Percentiles rank a stretch among this genome's conserved stretches.
phyloP scores from a whole-genome alignment of 2,113 vertebrate species.

The Antennarius striatus region DNA sequence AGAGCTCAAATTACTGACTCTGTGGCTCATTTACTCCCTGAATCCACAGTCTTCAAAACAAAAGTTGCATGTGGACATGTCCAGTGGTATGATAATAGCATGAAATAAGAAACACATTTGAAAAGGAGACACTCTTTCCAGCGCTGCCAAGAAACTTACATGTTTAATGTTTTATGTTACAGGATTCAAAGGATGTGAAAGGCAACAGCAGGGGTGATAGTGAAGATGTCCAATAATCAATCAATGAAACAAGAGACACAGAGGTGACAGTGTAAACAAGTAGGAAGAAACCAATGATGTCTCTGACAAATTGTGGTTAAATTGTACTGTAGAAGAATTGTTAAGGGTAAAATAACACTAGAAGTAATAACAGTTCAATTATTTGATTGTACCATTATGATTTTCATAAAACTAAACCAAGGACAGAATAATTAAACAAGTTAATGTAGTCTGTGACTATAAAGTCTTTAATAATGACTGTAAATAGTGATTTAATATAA shows the following conservation, averaged over 20 bases:
- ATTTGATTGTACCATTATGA: slow-evolving; percentile 6
- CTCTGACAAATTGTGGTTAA: neutral
- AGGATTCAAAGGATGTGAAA: slow-evolving; percentile 42
- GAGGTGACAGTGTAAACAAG: neutral
- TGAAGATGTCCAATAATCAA: slow-evolving; percentile 28
- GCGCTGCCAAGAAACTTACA: slow-evolving; percentile 49
- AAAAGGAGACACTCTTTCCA: slow-evolving; percentile 46
- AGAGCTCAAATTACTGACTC: slow-evolving; percentile 75
- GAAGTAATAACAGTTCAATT: neutral
- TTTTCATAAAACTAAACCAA: neutral
- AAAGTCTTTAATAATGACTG: slow-evolving; percentile 8
- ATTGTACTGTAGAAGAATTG: neutral
- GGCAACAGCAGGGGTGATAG: slow-evolving; percentile 25
- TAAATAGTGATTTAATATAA: too few species aligned
- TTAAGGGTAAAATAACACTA: neutral
- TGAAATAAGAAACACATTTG: slow-evolving; percentile 79
- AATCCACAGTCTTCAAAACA: slow-evolving; percentile 72
- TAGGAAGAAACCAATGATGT: neutral
- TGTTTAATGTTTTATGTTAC: slow-evolving; percentile 66
- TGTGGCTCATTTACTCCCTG: slow-evolving; percentile 73
- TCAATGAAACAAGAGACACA: slow-evolving; percentile 2
- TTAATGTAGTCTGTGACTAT: neutral
- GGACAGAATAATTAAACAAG: slow-evolving; percentile 11
- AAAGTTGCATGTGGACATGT: slow-evolving; percentile 69
- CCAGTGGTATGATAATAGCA: slow-evolving; percentile 75